Base-by-base conservation (phyloP, 2,888 invertebrate species). In the Conchocele bisecta region DNA sequence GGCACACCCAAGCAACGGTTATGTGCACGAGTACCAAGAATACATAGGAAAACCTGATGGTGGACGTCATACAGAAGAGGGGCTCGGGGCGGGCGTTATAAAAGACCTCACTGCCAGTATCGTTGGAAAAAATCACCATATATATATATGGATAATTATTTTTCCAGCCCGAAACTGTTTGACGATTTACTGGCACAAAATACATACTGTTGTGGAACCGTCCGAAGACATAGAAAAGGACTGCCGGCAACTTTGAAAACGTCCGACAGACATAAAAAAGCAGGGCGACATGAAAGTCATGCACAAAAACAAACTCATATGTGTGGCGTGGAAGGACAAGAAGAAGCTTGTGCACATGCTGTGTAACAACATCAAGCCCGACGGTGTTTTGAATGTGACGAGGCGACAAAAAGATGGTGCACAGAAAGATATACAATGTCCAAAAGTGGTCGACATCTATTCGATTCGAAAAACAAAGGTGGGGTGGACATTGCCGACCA, bases 141-240 rank as follows among this genome's bases (percentile, higher is more conserved):
- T 65, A 7, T n/a, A n/a, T 61, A 71, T 44, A 29, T 60, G 5
- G 66, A 71, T 50, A 71, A 71, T 60, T 71, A 17, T 54, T 71
- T 71, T 37, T 42, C 66, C 1, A 66, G 66, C 31, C 56, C 46
- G 15, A 13, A 13, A 1, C 33, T 72, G 6, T 67, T 72, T 31
- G 15, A 42, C 1, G 17, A 11, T 28, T 33, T 51, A 22, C n/a
- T 1, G 24, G 13, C 24, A 15, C 9, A 24, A 4, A 4, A 24
- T 3, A 61, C 39, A 3, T 65, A 60, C 42, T 64, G 50, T 2
- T 20, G 56, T n/a, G 59, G 65, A 15, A 71, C 59, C 4, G 56
- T 56, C 1, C 1, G 71, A 3, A 33, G 20, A 1, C 65, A 65
- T 13, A 53, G n/a, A n/a, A n/a, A n/a, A n/a, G n/a, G n/a, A n/a